phyloP scores from a whole-genome alignment of 1,140 invertebrate species.

The Drosophila obscura region DNA sequence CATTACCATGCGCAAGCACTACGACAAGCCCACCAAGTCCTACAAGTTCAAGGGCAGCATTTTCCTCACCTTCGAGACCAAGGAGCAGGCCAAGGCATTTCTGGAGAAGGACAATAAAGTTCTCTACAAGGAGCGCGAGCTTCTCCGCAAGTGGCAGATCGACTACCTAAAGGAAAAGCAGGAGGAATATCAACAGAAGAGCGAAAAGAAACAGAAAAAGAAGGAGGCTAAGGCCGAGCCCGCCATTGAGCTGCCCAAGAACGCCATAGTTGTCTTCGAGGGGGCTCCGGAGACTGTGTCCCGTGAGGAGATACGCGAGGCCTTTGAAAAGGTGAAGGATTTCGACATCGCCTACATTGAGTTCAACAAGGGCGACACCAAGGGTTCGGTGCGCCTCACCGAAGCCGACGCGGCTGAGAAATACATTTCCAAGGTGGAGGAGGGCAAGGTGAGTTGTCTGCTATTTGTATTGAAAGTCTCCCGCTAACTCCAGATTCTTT shows the following conservation, averaged over 20 bases:
- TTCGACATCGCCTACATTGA: slow-evolving; percentile 90
- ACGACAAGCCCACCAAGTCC: slow-evolving; percentile 87
- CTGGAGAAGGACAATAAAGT: slow-evolving; percentile 81
- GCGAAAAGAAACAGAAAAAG: slow-evolving; percentile 85
- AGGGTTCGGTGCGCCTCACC: slow-evolving; percentile 89
- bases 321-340: slow-evolving; percentile 86
- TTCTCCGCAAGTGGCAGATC: slow-evolving; percentile 89
- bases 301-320: slow-evolving; percentile 89
- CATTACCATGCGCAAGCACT: slow-evolving; percentile 90
- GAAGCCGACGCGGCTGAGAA: slow-evolving; percentile 88
- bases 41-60: slow-evolving; percentile 94
- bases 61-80: slow-evolving; percentile 92
- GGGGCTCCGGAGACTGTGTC: slow-evolving; percentile 86
- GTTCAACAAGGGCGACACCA: slow-evolving; percentile 88
- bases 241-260: slow-evolving; percentile 86
- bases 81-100: slow-evolving; percentile 89
- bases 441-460: slow-evolving; percentile 84
- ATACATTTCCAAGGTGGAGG: slow-evolving; percentile 87
- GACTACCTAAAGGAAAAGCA: slow-evolving; percentile 90
- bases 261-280: slow-evolving; percentile 88
- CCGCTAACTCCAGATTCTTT: background rate
- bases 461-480: background rate
- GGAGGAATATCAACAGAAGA: slow-evolving; percentile 85
- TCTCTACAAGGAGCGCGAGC: slow-evolving; percentile 89
- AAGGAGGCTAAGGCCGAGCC: slow-evolving; percentile 85